A percentile compares a stretch with the other conserved stretches of the same genome.
phyloP scores from a whole-genome alignment of 2,888 invertebrate genomes.

The Plusia festucae region DNA sequence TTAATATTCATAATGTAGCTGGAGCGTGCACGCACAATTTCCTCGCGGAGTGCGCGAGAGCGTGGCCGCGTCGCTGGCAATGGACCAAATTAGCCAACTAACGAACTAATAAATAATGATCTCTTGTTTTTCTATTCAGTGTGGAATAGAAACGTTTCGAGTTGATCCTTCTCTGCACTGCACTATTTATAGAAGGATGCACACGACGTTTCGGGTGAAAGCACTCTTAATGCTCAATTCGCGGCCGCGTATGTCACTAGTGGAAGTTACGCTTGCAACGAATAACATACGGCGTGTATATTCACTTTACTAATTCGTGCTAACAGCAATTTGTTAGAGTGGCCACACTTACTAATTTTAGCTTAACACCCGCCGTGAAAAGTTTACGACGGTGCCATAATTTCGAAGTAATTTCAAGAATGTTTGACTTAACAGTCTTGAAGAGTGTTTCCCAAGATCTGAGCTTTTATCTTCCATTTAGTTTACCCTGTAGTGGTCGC shows the following conservation, averaged over 20 bases:
- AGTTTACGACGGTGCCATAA: slow-evolving; percentile 86
- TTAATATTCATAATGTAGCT: slow-evolving; percentile 72
- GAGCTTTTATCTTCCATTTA: slow-evolving; percentile 77
- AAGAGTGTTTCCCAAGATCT: slow-evolving; percentile 75
- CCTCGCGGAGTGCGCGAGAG: slow-evolving; percentile 84
- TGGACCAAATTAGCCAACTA: slow-evolving; percentile 89
- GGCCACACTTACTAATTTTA: slow-evolving; percentile 85
- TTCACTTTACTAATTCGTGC: slow-evolving; percentile 81
- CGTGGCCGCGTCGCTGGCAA: slow-evolving; percentile 84
- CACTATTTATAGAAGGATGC: slow-evolving; percentile 85
- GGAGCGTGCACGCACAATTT: slow-evolving; percentile 83
- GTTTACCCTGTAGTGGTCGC: slow-evolving; percentile 62
- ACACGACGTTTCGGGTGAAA: slow-evolving; percentile 87
- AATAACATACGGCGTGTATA: slow-evolving; percentile 78
- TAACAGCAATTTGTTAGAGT: slow-evolving; percentile 85
- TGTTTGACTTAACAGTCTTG: slow-evolving; percentile 81
- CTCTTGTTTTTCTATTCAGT: slow-evolving; percentile 88
- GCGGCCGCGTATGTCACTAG: slow-evolving; percentile 79
- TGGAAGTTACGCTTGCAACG: slow-evolving; percentile 67
- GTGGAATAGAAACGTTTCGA: slow-evolving; percentile 86
- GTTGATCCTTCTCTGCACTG: slow-evolving; percentile 80
- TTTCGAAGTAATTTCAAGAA: slow-evolving; percentile 85
- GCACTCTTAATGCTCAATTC: slow-evolving; percentile 86
- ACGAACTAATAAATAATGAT: slow-evolving; percentile 89
- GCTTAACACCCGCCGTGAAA: slow-evolving; percentile 84